Conservation (phyloP, 2,113 vertebrate species). For the Oryzias celebensis region DNA sequence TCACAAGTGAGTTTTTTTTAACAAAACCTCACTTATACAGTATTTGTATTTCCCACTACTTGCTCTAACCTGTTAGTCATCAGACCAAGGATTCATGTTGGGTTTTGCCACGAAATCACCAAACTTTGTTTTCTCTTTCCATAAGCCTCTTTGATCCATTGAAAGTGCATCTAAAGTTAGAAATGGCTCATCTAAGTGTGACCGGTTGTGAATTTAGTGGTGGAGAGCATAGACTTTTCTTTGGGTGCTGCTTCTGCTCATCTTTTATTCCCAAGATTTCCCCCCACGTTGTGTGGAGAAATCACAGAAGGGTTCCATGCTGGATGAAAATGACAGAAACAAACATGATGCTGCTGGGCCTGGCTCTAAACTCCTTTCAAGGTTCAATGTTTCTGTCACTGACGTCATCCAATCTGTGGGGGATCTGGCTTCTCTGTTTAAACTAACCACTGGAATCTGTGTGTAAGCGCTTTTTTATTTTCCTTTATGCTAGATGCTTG, state of each 20-base stretch:
- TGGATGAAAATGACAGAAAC: conserved; percentile 10
- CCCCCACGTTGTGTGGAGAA: conserved; percentile 36
- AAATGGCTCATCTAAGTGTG: neutral
- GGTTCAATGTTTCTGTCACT: conserved; percentile 32
- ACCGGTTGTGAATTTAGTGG: neutral
- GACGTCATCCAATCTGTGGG: conserved; percentile 32
- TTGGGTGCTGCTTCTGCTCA: conserved; percentile 8
- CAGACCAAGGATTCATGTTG: conserved; percentile 36
- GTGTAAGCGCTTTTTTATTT: conserved; percentile 2
- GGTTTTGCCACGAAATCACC: conserved; percentile 17
- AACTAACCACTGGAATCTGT: conserved; percentile 12
- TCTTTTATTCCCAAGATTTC: conserved; percentile 51
- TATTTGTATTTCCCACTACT: no score
- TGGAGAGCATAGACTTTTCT: conserved; percentile 27
- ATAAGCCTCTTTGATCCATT: conserved; percentile 39
- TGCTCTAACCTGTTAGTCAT: conserved; percentile 17
- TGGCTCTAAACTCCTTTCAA: conserved; percentile 1
- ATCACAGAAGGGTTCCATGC: conserved; percentile 22
- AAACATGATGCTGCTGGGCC: conserved; percentile 11
- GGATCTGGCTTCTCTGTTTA: neutral
- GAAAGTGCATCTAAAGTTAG: conserved; percentile 25
- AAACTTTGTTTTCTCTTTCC: conserved; percentile 32
- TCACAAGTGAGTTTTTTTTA: no score
- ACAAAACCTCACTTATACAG: no score
- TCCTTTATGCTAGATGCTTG: neutral